Evolutionary conservation across 2,113 vertebrate genomes (phyloP).

Genomic region (Actenoides hombroni): DNA sequence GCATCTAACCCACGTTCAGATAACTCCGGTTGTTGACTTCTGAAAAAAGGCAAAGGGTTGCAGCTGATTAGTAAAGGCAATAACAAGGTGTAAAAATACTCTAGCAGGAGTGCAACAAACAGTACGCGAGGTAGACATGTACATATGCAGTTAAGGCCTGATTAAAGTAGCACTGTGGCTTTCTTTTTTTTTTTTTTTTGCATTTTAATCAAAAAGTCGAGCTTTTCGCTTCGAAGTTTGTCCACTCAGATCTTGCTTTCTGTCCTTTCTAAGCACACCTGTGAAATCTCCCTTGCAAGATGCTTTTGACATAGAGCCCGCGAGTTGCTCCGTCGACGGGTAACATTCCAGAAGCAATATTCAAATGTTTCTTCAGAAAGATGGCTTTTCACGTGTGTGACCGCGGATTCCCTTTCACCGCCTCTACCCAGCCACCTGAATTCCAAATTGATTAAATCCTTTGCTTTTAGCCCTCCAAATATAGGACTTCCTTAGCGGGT

Average conservation of each 20-base stretch:
- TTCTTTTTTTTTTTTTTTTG: slow-evolving; percentile 60
- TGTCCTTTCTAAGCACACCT: slow-evolving; percentile 54
- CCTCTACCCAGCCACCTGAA: slow-evolving; percentile 1
- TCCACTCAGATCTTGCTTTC: slow-evolving; percentile 23
- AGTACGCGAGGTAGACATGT: slow-evolving; percentile 77
- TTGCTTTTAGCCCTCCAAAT: slow-evolving; percentile 37
- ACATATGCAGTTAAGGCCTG: slow-evolving; percentile 63
- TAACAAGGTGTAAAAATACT: slow-evolving; percentile 67
- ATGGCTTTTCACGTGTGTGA: background rate
- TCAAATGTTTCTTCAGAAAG: background rate
- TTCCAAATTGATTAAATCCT: background rate
- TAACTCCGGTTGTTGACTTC: slow-evolving; percentile 25
- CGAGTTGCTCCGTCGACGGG: slow-evolving; percentile 45
- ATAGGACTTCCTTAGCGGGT: background rate
- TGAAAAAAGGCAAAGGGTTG: slow-evolving; percentile 28
- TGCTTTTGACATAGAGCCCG: slow-evolving; percentile 38
- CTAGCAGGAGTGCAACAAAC: slow-evolving; percentile 71
- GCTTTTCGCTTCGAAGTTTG: background rate
- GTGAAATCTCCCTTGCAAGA: slow-evolving; percentile 57
- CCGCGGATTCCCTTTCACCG: background rate
- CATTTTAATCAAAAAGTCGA: slow-evolving; percentile 41
- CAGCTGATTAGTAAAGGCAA: slow-evolving; percentile 66
- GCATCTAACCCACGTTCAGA: slow-evolving; percentile 10
- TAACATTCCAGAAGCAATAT: slow-evolving; percentile 32
- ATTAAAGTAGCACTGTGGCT: slow-evolving; percentile 69